Conservation (phyloP, 2,888 invertebrate species). For the Zele albiditarsus region DNA sequence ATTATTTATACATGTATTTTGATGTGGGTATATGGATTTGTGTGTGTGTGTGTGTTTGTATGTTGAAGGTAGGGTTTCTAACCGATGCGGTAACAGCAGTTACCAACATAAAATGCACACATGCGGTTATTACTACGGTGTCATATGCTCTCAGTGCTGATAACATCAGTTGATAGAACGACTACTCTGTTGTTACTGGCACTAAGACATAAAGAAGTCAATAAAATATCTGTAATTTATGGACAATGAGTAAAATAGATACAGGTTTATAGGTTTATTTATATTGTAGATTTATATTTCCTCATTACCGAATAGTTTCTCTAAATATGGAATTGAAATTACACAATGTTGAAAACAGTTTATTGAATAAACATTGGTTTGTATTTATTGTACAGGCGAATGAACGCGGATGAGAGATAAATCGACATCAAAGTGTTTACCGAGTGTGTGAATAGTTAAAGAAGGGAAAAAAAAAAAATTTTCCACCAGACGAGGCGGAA, state of each 20-base stretch:
- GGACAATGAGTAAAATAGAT: neutral
- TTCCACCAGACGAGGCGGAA: conserved; percentile 68
- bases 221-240: neutral
- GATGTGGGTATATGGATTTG: neutral
- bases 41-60: neutral
- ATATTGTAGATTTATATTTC: too few species aligned
- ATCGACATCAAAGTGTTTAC: conserved; percentile 18
- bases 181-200: neutral
- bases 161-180: neutral
- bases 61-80: neutral
- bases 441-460: neutral
- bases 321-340: too few species aligned
- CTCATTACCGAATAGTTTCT: too few species aligned
- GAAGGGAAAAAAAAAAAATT: conserved; percentile 61
- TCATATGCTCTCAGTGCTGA: neutral
- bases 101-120: neutral
- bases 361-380: neutral
- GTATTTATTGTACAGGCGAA: neutral
- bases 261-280: too few species aligned
- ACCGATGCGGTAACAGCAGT: neutral
- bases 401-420: neutral
- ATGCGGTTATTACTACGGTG: neutral
- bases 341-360: too few species aligned
- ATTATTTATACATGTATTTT: neutral
- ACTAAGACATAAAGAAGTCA: neutral